Percentiles rank a stretch among this genome's conserved stretches.
These are phyloP conservation scores for Venturia canescens DNA, from an alignment of 1,140 invertebrate species.

Conservation along the genomic window DNA sequence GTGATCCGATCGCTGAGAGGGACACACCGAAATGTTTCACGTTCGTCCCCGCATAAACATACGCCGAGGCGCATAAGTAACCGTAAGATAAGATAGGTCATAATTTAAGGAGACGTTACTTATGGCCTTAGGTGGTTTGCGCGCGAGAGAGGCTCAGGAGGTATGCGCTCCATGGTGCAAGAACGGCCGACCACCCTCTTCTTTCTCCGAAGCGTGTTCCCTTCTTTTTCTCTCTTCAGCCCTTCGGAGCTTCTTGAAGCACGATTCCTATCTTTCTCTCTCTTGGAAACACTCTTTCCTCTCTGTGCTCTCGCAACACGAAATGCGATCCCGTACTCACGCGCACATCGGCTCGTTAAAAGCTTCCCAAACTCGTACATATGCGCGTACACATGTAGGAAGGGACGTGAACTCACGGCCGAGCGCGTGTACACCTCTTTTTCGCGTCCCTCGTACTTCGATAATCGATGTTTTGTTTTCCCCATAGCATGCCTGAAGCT, in stretches of 20 bases:
- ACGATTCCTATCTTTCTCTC: neutral
- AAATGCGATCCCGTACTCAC: slow-evolving; percentile 47
- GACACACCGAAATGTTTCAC: slow-evolving; percentile 55
- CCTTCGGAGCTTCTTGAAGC: slow-evolving; percentile 20
- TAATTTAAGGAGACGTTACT: slow-evolving; percentile 63
- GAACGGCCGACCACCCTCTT: slow-evolving; percentile 20
- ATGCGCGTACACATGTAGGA: neutral
- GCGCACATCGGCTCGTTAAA: slow-evolving; percentile 55
- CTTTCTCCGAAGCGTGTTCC: slow-evolving; percentile 3
- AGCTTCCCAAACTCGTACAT: slow-evolving; percentile 52
- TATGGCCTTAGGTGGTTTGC: slow-evolving; percentile 47
- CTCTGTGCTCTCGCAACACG: slow-evolving; percentile 23
- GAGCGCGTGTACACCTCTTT: neutral
- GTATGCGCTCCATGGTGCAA: slow-evolving; percentile 40
- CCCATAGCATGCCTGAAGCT: slow-evolving; percentile 4
- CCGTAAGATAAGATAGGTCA: slow-evolving; percentile 62
- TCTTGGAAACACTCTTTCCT: neutral
- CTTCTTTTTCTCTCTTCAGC: slow-evolving; percentile 25
- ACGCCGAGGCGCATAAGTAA: slow-evolving; percentile 56
- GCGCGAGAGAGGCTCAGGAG: slow-evolving; percentile 17
- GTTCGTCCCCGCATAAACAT: slow-evolving; percentile 60
- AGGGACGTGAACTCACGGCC: slow-evolving; percentile 1
- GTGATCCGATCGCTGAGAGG: slow-evolving; percentile 54
- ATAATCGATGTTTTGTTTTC: slow-evolving; percentile 41
- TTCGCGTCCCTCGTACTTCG: slow-evolving; percentile 34